Evolutionary conservation across 2,797 vertebrate species (phyloP).

Genomic region (Sciaenops ocellatus): DNA sequence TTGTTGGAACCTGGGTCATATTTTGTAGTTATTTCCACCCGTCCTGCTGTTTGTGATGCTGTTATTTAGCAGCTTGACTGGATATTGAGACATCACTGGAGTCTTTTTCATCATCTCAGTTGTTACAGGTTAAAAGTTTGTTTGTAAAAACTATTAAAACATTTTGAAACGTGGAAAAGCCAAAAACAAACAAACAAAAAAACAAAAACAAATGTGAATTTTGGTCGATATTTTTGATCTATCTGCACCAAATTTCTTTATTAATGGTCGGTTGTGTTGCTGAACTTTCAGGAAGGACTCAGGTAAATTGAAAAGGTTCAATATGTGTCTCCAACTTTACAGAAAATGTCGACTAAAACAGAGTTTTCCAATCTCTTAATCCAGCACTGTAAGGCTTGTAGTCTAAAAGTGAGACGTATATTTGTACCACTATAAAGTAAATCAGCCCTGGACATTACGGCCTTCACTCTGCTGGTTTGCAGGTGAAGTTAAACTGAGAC

Average conservation of each 20-base stretch:
- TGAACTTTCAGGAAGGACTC: too few relatives aligned
- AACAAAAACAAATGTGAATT: background rate
- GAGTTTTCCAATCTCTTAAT: background rate
- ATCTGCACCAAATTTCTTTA: rapidly evolving
- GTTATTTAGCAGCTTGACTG: background rate
- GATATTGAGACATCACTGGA: background rate
- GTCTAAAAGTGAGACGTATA: background rate
- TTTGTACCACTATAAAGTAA: background rate
- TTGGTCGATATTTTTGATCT: too few relatives aligned
- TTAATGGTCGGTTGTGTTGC: background rate
- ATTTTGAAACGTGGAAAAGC: background rate
- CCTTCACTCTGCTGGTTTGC: too few relatives aligned
- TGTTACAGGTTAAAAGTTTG: background rate
- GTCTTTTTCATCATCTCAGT: background rate
- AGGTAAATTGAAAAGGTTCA: background rate
- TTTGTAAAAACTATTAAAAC: background rate
- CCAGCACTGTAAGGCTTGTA: background rate
- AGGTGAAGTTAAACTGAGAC: too few relatives aligned
- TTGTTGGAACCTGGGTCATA: background rate
- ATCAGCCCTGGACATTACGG: background rate
- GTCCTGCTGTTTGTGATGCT: background rate
- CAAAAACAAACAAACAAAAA: background rate
- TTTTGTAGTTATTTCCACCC: background rate
- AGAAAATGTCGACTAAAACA: background rate
- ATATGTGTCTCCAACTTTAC: background rate